Evolutionary conservation across 2,888 invertebrate species (phyloP), one percentile per base, ranked within the genome.

Genomic region (Baccha elongata): DNA sequence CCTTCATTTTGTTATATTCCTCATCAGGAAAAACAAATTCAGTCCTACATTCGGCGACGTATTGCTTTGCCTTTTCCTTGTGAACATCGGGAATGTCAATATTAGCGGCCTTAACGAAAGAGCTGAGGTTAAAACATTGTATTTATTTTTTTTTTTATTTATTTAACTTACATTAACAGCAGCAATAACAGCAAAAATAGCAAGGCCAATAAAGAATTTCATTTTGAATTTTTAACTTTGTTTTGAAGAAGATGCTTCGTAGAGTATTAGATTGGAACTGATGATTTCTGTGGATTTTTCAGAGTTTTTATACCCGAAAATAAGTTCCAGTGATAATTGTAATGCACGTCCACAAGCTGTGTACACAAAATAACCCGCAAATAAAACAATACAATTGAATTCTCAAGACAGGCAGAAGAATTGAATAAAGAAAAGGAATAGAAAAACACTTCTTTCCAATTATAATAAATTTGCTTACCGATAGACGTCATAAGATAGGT

Each of bases 41-140:
- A n/a, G 85, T 65, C 13, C 85, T 46, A 50, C 90, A 90, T 1
- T 85, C 86, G 0, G 58, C 68, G 1, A 73, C 87, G 52, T 85
- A 53, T n/a, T 71, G 80, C 15, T 85, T 85, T 1, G 84, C 87
- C 68, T 85, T 86, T 0, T 84, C 86, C 84, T 86, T 88, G 72
- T 89, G 89, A 73, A 89, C 90, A 0, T 88, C 87, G 1, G 85
- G 29, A 8, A 32, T 32, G 29, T 73, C 11, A 89, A 26, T 8
- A 13, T 68, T 52, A 62, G 6, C 15, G 17, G 35, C 81, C 85
- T 32, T 7, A 32, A 8, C 8, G 8, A 32, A 32, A 32, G 29
- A 32, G 29, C 8, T 32, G 29, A 32, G 7, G 1, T 32, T 32
- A 32, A 32, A 8, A 32, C 29, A 1, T 32, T 32, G 8, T 7